Evolutionary conservation across 2,113 vertebrate species (phyloP).

Genomic region (Ceratotherium simum): DNA sequence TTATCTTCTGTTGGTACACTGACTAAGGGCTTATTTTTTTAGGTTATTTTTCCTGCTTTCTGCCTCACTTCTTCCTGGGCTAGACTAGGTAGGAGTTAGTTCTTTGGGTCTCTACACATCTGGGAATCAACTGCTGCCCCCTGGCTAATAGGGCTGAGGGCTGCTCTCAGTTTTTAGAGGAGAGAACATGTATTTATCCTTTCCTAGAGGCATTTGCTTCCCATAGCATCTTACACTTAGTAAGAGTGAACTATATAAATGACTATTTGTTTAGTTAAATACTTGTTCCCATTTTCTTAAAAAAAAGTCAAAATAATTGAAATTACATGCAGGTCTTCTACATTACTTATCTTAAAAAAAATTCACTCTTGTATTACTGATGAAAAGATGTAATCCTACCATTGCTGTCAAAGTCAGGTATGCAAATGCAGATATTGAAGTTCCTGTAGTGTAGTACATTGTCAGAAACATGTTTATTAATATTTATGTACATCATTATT

Average conservation of each 20-base stretch:
- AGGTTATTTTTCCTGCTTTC: not conserved
- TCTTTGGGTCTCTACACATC: not conserved
- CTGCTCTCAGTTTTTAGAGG: not conserved
- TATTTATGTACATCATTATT: slow-evolving; percentile 48
- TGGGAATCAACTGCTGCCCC: not conserved
- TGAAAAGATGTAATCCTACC: not conserved
- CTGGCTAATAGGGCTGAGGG: not conserved
- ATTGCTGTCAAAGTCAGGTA: slow-evolving; percentile 40
- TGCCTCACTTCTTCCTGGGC: not conserved
- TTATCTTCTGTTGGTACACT: not conserved
- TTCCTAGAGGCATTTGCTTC: not conserved
- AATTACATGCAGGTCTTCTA: not conserved
- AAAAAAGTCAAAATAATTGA: not conserved
- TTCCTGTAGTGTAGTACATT: not conserved
- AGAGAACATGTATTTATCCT: not conserved
- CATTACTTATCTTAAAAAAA: slow-evolving; percentile 14
- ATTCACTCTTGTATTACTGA: slow-evolving; percentile 7
- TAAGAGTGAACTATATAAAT: slow-evolving; percentile 1
- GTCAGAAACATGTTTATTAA: slow-evolving; percentile 63
- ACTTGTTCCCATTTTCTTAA: not conserved
- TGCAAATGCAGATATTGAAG: slow-evolving; percentile 25
- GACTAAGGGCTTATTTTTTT: not conserved
- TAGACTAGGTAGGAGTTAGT: not conserved
- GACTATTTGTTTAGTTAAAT: slow-evolving; percentile 45
- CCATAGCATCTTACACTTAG: not conserved